phyloP scores from a whole-genome alignment of 2,888 invertebrate species.

The Dorcus hopei region DNA sequence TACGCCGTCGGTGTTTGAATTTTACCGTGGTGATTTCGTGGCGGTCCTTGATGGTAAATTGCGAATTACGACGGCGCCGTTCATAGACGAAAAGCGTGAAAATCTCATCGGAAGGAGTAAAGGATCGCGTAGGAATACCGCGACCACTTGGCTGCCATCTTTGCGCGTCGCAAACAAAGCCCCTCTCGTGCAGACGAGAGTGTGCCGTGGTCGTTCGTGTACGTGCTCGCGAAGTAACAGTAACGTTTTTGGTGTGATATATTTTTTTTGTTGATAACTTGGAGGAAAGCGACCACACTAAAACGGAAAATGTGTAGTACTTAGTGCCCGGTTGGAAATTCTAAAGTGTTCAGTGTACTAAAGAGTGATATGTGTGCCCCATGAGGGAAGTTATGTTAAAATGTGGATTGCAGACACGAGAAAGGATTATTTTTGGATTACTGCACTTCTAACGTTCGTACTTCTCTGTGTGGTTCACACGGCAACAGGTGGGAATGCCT shows the following conservation, averaged over 20 bases:
- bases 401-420: slow-evolving; percentile 67
- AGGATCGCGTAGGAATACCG: slow-evolving; percentile 40
- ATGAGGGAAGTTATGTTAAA: slow-evolving; percentile 51
- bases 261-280: not conserved
- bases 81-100: not conserved
- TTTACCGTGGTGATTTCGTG: not conserved
- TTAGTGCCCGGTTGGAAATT: slow-evolving; percentile 34
- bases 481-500: slow-evolving; percentile 56
- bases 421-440: slow-evolving; percentile 68
- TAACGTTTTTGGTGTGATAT: slow-evolving; percentile 15
- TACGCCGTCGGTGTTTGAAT: not conserved
- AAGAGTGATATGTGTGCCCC: slow-evolving; percentile 39
- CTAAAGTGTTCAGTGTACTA: slow-evolving; percentile 31
- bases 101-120: not conserved
- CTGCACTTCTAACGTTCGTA: slow-evolving; percentile 45
- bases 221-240: slow-evolving; percentile 20
- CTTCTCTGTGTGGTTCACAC: slow-evolving; percentile 41
- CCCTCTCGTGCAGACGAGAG: slow-evolving; percentile 27
- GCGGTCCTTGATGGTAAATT: not conserved
- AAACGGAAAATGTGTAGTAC: slow-evolving; percentile 34
- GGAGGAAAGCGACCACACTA: slow-evolving; percentile 2
- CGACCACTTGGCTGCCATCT: slow-evolving; percentile 43
- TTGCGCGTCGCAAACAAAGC: slow-evolving; percentile 44
- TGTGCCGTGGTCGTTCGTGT: slow-evolving; percentile 24
- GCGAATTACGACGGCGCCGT: not conserved